Evolutionary conservation across 2,888 invertebrate species (phyloP).

Genomic region (Yponomeuta sedellus): DNA sequence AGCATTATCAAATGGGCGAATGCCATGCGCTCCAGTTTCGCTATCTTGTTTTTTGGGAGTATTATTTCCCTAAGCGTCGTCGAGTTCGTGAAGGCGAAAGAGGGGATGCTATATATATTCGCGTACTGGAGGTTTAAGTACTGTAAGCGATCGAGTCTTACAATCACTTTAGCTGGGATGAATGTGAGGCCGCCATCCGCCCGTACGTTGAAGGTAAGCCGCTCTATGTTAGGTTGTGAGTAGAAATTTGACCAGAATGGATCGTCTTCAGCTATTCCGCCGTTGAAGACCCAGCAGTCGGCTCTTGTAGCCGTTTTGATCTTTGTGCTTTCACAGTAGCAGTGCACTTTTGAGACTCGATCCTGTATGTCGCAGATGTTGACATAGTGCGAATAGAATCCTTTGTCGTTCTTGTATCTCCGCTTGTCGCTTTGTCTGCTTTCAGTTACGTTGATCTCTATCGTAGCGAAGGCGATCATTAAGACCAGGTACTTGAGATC

Average conservation of each 20-base stretch:
- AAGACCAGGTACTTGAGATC: conserved; percentile 66
- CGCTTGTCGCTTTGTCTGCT: conserved; percentile 67
- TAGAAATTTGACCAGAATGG: conserved; percentile 85
- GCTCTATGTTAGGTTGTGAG: conserved; percentile 82
- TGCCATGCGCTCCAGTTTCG: conserved; percentile 80
- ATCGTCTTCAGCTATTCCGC: conserved; percentile 82
- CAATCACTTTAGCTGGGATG: conserved; percentile 83
- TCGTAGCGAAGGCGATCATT: conserved; percentile 65
- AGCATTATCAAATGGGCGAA: conserved; percentile 85
- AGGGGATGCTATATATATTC: conserved; percentile 81
- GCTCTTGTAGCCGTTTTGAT: conserved; percentile 79
- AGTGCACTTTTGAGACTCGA: conserved; percentile 77
- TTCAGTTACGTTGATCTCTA: conserved; percentile 67
- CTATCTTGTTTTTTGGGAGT: conserved; percentile 83
- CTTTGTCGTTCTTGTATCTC: conserved; percentile 65
- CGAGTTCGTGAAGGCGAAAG: conserved; percentile 86
- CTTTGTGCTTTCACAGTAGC: conserved; percentile 79
- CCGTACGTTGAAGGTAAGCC: conserved; percentile 82
- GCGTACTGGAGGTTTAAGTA: conserved; percentile 84
- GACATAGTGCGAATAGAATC: conserved; percentile 57
- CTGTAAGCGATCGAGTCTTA: conserved; percentile 80
- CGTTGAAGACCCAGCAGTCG: conserved; percentile 86
- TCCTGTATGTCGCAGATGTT: conserved; percentile 78
- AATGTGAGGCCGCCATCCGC: conserved; percentile 82
- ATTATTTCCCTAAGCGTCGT: conserved; percentile 81